Evolutionary conservation across 2,797 vertebrate species (phyloP), one percentile per base, ranked within the genome.

Genomic region (Catostomus latipinnis): DNA sequence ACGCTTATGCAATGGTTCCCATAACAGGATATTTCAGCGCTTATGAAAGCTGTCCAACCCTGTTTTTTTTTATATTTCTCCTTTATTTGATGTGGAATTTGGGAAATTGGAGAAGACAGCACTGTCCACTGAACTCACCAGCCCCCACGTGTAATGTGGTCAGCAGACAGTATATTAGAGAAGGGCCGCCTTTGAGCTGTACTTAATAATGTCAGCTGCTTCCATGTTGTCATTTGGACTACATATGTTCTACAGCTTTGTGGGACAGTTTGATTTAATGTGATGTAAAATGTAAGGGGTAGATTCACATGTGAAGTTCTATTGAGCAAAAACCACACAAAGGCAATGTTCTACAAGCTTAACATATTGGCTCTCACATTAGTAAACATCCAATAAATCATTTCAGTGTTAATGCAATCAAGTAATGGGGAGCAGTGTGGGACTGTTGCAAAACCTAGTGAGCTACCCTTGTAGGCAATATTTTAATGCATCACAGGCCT

Each of bases 81-180:
- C 1, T 7, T 68, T 76, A 74, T 80, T 66, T 81, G 72, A 78
- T 71, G 63, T 49, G 48, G 13, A 48, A 48, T 6, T 48, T 43
- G n/a, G 13, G 34, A 81, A 69, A 34, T 49, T 80, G 34, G 53
- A 81, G 16, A 46, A 77, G 71, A 79, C 53, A 14, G 43, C 13
- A 62, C 52, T 80, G 53, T 71, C 52, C 48, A 66, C 6, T 74
- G 60, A 74, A 61, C 72, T 13, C 56, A 48, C 60, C 8, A 71
- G 67, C 46, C 71, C 54, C 48, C 46, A 8, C 62, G 34, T 65
- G 43, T 65, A 81, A 72, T 82, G 73, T 82, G 83, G 78, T 79
- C 5, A 74, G 67, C 57, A 68, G 71, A 80, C 70, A 65, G 14
- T 60, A 88, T 89, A 89, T 90, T 86, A 88, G 81, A 86, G 81